phyloP scores from a whole-genome alignment of 1,140 invertebrate genomes.

The Lepidurus couesii region DNA sequence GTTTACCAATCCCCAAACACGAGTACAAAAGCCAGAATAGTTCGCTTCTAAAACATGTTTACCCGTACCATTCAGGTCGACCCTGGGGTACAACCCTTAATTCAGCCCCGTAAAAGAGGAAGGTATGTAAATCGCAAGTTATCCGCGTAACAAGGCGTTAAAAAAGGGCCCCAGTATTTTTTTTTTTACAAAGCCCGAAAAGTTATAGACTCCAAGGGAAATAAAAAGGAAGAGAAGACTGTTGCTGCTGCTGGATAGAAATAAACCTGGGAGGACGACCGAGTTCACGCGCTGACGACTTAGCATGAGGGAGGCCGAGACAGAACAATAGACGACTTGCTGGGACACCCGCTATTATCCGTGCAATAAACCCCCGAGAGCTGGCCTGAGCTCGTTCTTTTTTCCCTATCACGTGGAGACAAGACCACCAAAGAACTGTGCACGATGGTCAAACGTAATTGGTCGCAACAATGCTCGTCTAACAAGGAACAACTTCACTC shows the following conservation, averaged over 20 bases:
- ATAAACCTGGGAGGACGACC: constrained; percentile 15
- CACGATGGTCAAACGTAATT: background rate
- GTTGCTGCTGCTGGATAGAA: constrained; percentile 15
- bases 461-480: constrained; percentile 13
- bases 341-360: constrained; percentile 20
- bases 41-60: background rate
- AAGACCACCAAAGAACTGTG: constrained; percentile 9
- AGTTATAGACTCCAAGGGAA: background rate
- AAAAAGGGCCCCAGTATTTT: background rate
- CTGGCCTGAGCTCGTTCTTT: constrained; percentile 11
- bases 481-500: background rate
- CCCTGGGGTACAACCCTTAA: background rate
- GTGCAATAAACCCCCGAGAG: constrained; percentile 20
- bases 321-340: constrained; percentile 21
- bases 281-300: constrained; percentile 20
- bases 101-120: background rate
- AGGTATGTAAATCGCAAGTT: constrained; percentile 4
- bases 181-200: background rate
- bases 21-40: background rate
- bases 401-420: constrained; percentile 5
- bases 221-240: background rate
- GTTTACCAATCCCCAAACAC: background rate
- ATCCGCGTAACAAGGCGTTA: constrained; percentile 21
- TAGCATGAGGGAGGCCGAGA: constrained; percentile 17
- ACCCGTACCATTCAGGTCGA: background rate